These are phyloP conservation scores for Passer montanus DNA, from an alignment of 2,113 vertebrate genomes.

Conservation along the genomic window DNA sequence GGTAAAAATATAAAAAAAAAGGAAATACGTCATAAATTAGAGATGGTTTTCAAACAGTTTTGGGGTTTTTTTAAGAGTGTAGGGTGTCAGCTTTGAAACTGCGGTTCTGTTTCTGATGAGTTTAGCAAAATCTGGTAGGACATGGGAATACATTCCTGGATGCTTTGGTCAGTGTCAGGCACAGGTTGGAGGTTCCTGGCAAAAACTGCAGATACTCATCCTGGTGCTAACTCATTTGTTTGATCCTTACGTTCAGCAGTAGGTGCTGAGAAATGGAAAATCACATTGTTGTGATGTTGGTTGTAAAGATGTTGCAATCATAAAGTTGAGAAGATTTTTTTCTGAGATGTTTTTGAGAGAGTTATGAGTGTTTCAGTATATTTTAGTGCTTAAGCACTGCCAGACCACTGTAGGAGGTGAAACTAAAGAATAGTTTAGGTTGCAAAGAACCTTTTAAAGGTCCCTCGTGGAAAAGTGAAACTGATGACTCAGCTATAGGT, in stretches of 20 bases:
- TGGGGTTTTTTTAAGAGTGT: background rate
- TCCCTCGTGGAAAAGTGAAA: background rate
- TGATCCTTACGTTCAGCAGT: background rate
- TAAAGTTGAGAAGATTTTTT: background rate
- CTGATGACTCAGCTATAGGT: background rate
- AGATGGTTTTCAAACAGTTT: background rate
- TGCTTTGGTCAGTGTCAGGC: background rate
- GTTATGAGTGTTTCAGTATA: background rate
- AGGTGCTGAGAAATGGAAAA: background rate
- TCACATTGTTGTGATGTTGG: background rate
- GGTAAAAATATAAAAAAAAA: conserved; percentile 69
- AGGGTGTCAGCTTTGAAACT: background rate
- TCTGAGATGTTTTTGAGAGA: background rate
- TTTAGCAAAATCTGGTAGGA: background rate
- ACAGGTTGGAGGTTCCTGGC: background rate
- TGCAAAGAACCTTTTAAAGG: background rate
- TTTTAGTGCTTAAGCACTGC: background rate
- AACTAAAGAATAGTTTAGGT: background rate
- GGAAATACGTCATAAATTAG: rapidly evolving
- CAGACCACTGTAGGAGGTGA: background rate
- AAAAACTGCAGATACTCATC: background rate
- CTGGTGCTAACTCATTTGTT: background rate
- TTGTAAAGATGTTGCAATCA: background rate
- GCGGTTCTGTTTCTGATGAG: background rate
- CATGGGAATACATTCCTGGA: background rate